Percentiles rank a stretch among this genome's conserved stretches.
These are phyloP conservation scores for Phaethornis superciliosus DNA, from an alignment of 2,113 vertebrate genomes.

Conservation along the genomic window DNA sequence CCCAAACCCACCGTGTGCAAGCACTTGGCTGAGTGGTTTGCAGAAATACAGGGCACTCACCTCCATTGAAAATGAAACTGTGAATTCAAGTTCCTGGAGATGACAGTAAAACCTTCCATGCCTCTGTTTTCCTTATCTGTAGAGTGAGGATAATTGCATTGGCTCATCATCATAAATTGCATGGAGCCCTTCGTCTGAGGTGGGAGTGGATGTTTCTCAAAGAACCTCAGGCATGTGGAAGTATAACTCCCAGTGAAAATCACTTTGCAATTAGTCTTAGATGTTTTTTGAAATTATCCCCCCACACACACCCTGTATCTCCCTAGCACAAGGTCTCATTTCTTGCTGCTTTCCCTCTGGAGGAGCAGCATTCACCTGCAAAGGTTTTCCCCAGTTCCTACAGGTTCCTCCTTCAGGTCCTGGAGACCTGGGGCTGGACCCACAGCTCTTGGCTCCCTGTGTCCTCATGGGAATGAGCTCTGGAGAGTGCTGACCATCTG, in stretches of 20 bases:
- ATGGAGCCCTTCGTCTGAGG: not conserved
- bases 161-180: not conserved
- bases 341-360: not conserved
- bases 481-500: not conserved
- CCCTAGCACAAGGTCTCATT: not conserved
- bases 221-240: slow-evolving; percentile 1
- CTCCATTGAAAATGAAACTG: not conserved
- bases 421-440: not conserved
- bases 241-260: not conserved
- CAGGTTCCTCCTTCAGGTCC: not conserved
- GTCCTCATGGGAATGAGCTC: not conserved
- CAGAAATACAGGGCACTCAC: not conserved
- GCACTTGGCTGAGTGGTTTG: not conserved
- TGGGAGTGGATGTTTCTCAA: not conserved
- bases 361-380: not conserved
- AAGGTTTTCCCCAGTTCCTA: not conserved
- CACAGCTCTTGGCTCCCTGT: not conserved
- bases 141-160: not conserved
- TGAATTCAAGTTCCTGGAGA: not conserved
- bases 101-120: not conserved
- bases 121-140: not conserved
- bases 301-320: not conserved
- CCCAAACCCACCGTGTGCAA: fast-evolving
- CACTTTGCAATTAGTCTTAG: slow-evolving; percentile 39
- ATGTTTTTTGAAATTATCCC: not conserved